Percentiles rank a stretch among this genome's conserved stretches.
Evolutionary conservation across 2,888 invertebrate genomes (phyloP).

Genomic region (Andrena hattorfiana): DNA sequence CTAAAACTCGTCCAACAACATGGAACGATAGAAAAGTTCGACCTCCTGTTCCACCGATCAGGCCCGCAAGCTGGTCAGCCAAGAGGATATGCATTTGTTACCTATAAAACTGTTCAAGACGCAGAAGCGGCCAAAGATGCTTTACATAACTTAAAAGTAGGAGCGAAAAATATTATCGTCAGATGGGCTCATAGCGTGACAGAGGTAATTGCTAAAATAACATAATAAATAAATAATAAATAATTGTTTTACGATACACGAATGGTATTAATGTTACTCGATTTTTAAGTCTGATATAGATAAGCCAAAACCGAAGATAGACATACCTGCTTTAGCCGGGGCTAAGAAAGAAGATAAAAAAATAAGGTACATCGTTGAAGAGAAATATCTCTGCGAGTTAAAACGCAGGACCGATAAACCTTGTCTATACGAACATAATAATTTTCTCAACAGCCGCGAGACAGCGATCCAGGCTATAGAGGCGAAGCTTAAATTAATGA

Average conservation of each 20-base stretch:
- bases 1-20: constrained; percentile 98
- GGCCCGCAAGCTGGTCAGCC: constrained; percentile 96
- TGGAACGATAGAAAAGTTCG: constrained; percentile 97
- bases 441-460: constrained; percentile 87
- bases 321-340: constrained; percentile 92
- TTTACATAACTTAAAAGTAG: constrained; percentile 91
- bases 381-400: not conserved
- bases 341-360: constrained; percentile 87
- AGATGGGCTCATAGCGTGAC: constrained; percentile 92
- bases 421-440: constrained; percentile 20
- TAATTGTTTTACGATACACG: not conserved
- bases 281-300: constrained; percentile 90
- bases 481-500: constrained; percentile 93
- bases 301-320: constrained; percentile 90
- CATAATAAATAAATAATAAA: no score
- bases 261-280: constrained; percentile 25
- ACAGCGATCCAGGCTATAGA: constrained; percentile 95
- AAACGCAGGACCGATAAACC: not conserved
- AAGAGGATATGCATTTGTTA: constrained; percentile 97
- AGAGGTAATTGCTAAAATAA: constrained; percentile 86
- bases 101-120: constrained; percentile 89
- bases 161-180: constrained; percentile 91
- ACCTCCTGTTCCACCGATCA: constrained; percentile 96
- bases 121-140: constrained; percentile 90
- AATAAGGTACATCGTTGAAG: constrained; percentile 78